Conservation (phyloP, 2,888 invertebrate species). For the Tineola bisselliella region DNA sequence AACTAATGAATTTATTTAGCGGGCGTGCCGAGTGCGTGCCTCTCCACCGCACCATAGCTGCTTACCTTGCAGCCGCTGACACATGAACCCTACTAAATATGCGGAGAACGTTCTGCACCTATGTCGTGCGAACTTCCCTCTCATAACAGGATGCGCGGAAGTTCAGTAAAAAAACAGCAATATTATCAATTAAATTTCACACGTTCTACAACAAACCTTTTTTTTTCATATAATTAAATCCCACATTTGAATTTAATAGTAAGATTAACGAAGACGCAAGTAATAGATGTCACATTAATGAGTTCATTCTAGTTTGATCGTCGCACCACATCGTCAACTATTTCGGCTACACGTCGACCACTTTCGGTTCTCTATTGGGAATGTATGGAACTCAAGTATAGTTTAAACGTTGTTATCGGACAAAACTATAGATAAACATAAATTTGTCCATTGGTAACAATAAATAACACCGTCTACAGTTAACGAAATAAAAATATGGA, state of each 20-base stretch:
- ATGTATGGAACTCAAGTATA: slow-evolving; percentile 10
- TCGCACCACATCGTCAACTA: neutral
- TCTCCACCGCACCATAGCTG: slow-evolving; percentile 14
- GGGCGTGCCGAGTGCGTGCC: slow-evolving; percentile 39
- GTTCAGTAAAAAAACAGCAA: neutral
- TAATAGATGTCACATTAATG: neutral
- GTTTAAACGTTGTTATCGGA: slow-evolving; percentile 14
- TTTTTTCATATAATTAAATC: no score
- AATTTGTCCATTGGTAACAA: slow-evolving; percentile 21
- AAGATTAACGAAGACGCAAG: neutral
- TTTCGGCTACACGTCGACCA: neutral
- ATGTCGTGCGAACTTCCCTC: neutral
- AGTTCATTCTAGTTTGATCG: neutral
- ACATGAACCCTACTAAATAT: neutral
- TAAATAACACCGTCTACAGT: slow-evolving; percentile 17
- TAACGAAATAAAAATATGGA: slow-evolving; percentile 9
- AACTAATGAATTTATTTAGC: slow-evolving; percentile 71
- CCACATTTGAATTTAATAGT: no score
- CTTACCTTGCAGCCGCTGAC: neutral
- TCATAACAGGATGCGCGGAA: neutral
- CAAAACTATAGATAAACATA: slow-evolving; percentile 19
- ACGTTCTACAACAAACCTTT: no score
- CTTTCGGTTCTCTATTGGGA: neutral
- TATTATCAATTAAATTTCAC: slow-evolving; percentile 14
- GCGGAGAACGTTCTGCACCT: neutral